Percentiles rank a stretch among this genome's conserved stretches.
phyloP scores from a whole-genome alignment of 2,797 vertebrate genomes.

The Esox masquinongy region DNA sequence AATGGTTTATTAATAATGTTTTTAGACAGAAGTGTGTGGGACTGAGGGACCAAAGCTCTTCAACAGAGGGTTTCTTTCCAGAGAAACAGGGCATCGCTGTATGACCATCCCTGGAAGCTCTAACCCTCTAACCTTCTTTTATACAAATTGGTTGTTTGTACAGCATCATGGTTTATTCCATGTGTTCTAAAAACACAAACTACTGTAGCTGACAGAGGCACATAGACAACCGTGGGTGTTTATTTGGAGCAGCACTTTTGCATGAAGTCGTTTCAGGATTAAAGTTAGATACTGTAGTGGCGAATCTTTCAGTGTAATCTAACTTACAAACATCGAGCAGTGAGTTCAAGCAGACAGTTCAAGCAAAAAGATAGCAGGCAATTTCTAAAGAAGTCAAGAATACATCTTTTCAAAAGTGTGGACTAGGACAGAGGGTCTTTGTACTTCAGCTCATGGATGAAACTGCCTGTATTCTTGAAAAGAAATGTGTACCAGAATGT shows the following conservation, averaged over 20 bases:
- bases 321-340: background rate
- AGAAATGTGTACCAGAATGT: background rate
- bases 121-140: constrained; percentile 12
- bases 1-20: constrained; percentile 20
- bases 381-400: constrained; percentile 1
- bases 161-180: constrained; percentile 24
- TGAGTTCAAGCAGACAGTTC: background rate
- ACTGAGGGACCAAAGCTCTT: constrained; percentile 18
- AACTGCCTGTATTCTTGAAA: background rate
- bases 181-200: constrained; percentile 15
- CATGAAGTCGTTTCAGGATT: constrained; percentile 16
- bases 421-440: constrained; percentile 3
- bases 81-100: background rate
- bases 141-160: constrained; percentile 20
- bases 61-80: background rate
- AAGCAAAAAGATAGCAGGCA: background rate
- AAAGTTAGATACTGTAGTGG: background rate
- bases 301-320: background rate
- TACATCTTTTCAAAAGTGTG: constrained; percentile 6
- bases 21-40: background rate
- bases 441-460: background rate
- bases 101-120: background rate
- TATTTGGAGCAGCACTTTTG: constrained; percentile 26
- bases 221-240: constrained; percentile 16
- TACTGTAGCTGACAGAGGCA: constrained; percentile 18